Conservation (phyloP, 2,113 vertebrate species). For the Eudyptes chrysolophus region DNA sequence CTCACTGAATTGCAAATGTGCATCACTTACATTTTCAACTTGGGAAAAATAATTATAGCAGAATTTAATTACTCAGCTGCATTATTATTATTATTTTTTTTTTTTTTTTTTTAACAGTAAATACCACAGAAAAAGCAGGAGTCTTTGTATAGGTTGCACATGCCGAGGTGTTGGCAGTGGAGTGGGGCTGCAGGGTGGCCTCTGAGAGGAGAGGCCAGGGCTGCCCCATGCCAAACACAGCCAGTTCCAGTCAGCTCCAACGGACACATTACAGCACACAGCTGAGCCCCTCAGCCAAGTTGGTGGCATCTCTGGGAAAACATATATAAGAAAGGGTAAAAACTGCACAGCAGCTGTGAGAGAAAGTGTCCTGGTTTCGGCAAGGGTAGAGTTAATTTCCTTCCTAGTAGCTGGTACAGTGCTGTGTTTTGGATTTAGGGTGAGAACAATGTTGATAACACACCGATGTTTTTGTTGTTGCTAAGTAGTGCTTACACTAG, state of each 20-base stretch:
- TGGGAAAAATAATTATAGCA: not conserved
- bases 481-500: too few species aligned
- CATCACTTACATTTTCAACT: not conserved
- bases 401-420: too few species aligned
- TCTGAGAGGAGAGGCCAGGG: not conserved
- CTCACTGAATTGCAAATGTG: not conserved
- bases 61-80: not conserved
- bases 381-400: too few species aligned
- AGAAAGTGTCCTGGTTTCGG: not conserved
- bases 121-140: not conserved
- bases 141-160: rapidly evolving
- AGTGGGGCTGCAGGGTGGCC: rapidly evolving
- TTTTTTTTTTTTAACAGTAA: too few species aligned
- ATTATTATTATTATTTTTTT: not conserved
- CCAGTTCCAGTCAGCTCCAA: not conserved
- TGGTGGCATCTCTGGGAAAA: not conserved
- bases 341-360: not conserved
- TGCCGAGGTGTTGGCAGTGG: not conserved
- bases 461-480: too few species aligned
- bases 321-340: not conserved
- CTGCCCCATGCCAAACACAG: not conserved
- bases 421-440: too few species aligned
- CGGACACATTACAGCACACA: rapidly evolving
- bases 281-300: not conserved
- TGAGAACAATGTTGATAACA: too few species aligned